These are phyloP conservation scores for Physella acuta DNA, from an alignment of 1,140 invertebrate species.

Conservation along the genomic window DNA sequence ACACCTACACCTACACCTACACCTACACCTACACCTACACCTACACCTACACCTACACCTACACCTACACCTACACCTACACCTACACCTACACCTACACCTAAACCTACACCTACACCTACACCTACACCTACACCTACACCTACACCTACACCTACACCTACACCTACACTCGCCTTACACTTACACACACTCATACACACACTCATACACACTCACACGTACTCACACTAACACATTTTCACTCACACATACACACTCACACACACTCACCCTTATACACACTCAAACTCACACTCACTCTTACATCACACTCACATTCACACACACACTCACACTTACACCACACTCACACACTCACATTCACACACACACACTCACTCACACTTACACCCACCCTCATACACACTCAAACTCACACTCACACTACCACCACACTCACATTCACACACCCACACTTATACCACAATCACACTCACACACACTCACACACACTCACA, in stretches of 20 bases:
- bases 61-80: no score
- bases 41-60: no score
- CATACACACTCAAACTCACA: not conserved
- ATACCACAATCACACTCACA: not conserved
- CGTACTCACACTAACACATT: not conserved
- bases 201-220: no score
- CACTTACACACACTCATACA: no score
- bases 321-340: not conserved
- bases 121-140: no score
- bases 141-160: no score
- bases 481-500: not conserved
- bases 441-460: not conserved
- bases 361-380: not conserved
- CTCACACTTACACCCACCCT: not conserved
- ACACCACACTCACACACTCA: not conserved
- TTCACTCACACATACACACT: not conserved
- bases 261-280: not conserved
- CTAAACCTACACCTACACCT: no score
- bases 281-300: not conserved
- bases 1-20: no score
- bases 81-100: no score
- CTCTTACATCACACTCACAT: not conserved
- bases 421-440: not conserved
- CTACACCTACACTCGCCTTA: no score
- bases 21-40: no score